These are phyloP conservation scores for Eubasilissa regina DNA, from an alignment of 1,140 invertebrate genomes.

Conservation along the genomic window DNA sequence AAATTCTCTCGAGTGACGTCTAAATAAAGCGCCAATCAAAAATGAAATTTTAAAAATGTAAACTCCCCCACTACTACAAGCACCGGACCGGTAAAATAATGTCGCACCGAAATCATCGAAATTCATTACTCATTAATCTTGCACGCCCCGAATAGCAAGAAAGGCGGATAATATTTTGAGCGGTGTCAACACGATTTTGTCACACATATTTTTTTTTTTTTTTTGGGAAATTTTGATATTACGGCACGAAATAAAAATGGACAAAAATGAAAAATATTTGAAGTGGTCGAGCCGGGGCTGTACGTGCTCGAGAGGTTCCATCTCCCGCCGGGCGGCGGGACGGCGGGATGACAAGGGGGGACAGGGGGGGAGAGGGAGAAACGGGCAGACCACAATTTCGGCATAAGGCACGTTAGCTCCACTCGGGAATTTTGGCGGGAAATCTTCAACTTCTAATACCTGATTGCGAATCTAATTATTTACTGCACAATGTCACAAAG, in stretches of 20 bases:
- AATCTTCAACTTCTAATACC: constrained; percentile 8
- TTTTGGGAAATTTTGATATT: constrained; percentile 14
- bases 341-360: background rate
- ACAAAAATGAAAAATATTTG: constrained; percentile 36
- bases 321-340: background rate
- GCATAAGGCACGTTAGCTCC: background rate
- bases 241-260: constrained; percentile 20
- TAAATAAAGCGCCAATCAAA: no score
- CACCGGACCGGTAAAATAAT: no score
- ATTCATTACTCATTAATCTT: no score
- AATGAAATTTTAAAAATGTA: no score
- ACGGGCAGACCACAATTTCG: constrained; percentile 9
- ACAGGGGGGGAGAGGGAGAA: background rate
- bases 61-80: no score
- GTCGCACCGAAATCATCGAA: no score
- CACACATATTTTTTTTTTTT: no score
- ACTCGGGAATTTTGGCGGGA: background rate
- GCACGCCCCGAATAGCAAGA: no score
- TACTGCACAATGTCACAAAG: no score
- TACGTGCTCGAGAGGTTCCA: constrained; percentile 53
- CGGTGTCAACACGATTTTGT: background rate
- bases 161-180: no score
- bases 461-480: no score
- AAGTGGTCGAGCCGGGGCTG: constrained; percentile 35
- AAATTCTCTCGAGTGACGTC: no score